These are phyloP conservation scores for Nyctibius bracteatus DNA, from an alignment of 2,113 vertebrate genomes.

Conservation along the genomic window DNA sequence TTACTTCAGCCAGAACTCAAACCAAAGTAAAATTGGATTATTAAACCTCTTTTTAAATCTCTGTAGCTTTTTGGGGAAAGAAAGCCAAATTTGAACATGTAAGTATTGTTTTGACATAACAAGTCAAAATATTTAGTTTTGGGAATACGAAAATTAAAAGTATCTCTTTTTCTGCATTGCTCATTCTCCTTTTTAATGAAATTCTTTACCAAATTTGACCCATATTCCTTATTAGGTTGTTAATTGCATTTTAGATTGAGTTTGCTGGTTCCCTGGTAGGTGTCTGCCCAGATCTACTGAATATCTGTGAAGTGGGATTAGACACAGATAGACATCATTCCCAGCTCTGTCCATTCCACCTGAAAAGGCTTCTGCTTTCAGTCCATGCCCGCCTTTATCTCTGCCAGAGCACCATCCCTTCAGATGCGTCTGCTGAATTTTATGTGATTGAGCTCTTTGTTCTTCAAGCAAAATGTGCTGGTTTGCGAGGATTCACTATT, in stretches of 20 bases:
- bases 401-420: background rate
- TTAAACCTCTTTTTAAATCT: background rate
- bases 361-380: background rate
- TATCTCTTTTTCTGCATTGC: background rate
- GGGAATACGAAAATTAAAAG: background rate
- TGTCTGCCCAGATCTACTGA: background rate
- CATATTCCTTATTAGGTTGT: background rate
- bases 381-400: background rate
- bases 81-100: background rate
- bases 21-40: background rate
- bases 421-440: background rate
- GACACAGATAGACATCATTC: background rate
- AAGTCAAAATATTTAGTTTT: background rate
- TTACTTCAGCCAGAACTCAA: background rate
- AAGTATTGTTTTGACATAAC: background rate
- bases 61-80: background rate
- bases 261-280: background rate
- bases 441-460: background rate
- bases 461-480: background rate
- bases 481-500: background rate
- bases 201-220: background rate
- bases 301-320: background rate
- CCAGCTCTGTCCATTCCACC: background rate
- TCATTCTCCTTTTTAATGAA: background rate
- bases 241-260: background rate